A percentile compares a stretch with the other conserved stretches of the same genome.
Conservation (phyloP, 2,888 invertebrate species). For the Orthonevra nobilis region DNA sequence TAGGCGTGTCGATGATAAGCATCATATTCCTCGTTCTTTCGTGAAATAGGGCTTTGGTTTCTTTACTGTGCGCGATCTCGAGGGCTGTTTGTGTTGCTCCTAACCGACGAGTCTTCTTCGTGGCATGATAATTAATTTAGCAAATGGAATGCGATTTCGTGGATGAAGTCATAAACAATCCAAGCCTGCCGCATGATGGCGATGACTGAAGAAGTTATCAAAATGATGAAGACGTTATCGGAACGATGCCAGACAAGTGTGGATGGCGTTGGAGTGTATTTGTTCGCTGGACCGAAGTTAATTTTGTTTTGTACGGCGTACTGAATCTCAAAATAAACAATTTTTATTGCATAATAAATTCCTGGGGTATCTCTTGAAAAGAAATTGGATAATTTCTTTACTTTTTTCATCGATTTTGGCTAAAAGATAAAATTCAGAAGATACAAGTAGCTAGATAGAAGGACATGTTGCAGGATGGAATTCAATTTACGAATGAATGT, state of each 20-base stretch:
- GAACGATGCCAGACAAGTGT: not conserved
- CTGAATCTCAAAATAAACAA: constrained; percentile 6
- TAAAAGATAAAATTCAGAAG: constrained; percentile 1
- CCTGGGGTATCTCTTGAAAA: not conserved
- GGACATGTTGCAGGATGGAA: no score
- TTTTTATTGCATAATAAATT: constrained; percentile 37
- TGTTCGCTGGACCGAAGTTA: not conserved
- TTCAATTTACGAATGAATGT: not conserved
- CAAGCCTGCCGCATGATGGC: not conserved
- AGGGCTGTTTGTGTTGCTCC: not conserved
- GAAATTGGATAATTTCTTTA: not conserved
- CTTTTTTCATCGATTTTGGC: not conserved
- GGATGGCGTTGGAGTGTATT: not conserved
- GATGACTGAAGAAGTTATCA: constrained; percentile 2
- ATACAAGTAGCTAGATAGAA: not conserved
- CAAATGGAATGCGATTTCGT: constrained; percentile 36
- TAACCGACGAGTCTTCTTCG: not conserved
- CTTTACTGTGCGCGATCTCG: not conserved
- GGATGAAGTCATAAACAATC: constrained; percentile 33
- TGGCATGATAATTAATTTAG: constrained; percentile 28
- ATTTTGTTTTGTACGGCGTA: not conserved
- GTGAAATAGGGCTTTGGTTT: not conserved
- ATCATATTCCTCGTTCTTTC: not conserved
- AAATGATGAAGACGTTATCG: constrained; percentile 1
- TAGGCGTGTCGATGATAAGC: constrained; percentile 18